phyloP scores from a whole-genome alignment of 2,888 invertebrate species.

The Agonum fuliginosum region DNA sequence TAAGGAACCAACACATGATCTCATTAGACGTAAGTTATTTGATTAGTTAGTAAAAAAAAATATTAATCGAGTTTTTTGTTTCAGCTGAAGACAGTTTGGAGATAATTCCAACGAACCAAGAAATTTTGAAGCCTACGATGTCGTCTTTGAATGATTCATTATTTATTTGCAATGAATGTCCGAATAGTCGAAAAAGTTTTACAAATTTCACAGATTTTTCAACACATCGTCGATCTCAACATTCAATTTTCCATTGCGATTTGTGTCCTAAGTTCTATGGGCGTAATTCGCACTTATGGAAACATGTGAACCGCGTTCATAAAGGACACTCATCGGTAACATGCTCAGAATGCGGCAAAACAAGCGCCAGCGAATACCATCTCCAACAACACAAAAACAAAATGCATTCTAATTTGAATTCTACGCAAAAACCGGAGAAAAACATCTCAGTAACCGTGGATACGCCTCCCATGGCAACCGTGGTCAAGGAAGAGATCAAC shows the following conservation, averaged over 20 bases:
- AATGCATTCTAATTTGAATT: too few species aligned
- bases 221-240: constrained; percentile 74
- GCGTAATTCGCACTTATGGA: constrained; percentile 78
- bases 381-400: constrained; percentile 76
- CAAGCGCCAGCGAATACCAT: constrained; percentile 77
- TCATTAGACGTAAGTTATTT: not conserved
- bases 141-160: constrained; percentile 2
- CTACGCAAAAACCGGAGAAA: constrained; percentile 65
- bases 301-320: constrained; percentile 78
- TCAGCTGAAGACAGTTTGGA: too few species aligned
- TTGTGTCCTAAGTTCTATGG: constrained; percentile 78
- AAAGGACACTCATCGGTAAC: constrained; percentile 76
- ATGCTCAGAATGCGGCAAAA: constrained; percentile 76
- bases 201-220: constrained; percentile 74
- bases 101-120: not conserved
- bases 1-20: not conserved
- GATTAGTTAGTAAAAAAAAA: not conserved
- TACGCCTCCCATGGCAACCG: too few species aligned
- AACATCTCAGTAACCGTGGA: not conserved
- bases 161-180: constrained; percentile 67
- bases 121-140: not conserved
- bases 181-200: constrained; percentile 69
- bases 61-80: not conserved
- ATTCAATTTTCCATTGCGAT: constrained; percentile 77
- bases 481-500: too few species aligned